Evolutionary conservation across 1,140 invertebrate species (phyloP).

Genomic region (Pectinophora gossypiella): DNA sequence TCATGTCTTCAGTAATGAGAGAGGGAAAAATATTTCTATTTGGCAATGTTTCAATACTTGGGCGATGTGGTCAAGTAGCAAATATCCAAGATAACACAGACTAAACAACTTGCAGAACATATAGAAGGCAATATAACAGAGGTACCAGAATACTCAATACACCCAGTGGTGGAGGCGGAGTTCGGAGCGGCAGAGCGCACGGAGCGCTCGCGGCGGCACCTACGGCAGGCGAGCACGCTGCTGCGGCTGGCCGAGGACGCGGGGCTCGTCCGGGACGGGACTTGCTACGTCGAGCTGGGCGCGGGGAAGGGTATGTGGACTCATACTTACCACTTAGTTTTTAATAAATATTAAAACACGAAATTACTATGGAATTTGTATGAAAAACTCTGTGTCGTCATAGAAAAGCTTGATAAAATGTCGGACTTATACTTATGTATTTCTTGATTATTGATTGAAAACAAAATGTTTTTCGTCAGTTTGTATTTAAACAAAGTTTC

Average conservation of each 20-base stretch:
- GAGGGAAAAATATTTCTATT: too few species aligned
- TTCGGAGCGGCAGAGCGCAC: conserved; percentile 79
- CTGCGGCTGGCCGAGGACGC: conserved; percentile 78
- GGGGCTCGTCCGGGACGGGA: conserved; percentile 75
- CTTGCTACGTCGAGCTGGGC: conserved; percentile 89
- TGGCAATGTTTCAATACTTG: too few species aligned
- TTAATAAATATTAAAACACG: too few species aligned
- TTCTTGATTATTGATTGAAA: too few species aligned
- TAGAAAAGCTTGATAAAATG: too few species aligned
- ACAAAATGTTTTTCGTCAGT: too few species aligned
- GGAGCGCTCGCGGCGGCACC: conserved; percentile 79
- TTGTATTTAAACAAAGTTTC: too few species aligned
- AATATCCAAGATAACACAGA: neutral
- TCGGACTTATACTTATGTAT: too few species aligned
- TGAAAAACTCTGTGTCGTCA: too few species aligned
- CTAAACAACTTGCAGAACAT: conserved; percentile 31
- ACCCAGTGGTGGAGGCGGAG: conserved; percentile 75
- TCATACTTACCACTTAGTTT: too few species aligned
- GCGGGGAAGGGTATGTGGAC: conserved; percentile 90
- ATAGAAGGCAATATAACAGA: conserved; percentile 36
- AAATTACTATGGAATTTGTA: too few species aligned
- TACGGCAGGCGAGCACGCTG: conserved; percentile 83
- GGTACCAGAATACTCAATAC: conserved; percentile 56
- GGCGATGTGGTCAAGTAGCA: neutral
- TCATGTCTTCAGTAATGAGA: too few species aligned